A percentile compares a stretch with the other conserved stretches of the same genome.
These are phyloP conservation scores for Esperia sulphurella DNA, from an alignment of 2,888 invertebrate genomes.

Conservation along the genomic window DNA sequence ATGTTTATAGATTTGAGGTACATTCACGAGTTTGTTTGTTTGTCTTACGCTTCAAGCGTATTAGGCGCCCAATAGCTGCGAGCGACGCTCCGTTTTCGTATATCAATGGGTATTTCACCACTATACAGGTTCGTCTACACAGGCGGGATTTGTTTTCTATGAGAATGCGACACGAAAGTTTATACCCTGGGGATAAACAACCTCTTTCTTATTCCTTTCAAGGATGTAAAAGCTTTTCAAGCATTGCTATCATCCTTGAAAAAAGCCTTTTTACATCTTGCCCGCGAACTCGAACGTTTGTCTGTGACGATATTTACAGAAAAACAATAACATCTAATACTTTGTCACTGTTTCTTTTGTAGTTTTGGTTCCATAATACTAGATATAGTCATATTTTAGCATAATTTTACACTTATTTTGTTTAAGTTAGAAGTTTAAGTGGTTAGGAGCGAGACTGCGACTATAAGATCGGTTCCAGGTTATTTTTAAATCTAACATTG, in stretches of 20 bases:
- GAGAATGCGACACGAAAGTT: slow-evolving; percentile 30
- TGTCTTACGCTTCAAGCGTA: slow-evolving; percentile 13
- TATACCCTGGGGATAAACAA: slow-evolving; percentile 30
- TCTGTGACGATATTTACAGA: slow-evolving; percentile 18
- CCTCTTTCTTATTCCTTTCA: slow-evolving; percentile 34
- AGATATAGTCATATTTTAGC: neutral
- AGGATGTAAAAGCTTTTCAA: slow-evolving; percentile 33
- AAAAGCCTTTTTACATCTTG: slow-evolving; percentile 20
- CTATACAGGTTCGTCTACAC: slow-evolving; percentile 13
- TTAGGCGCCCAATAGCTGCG: slow-evolving; percentile 12
- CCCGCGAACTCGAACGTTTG: slow-evolving; percentile 15
- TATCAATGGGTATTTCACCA: slow-evolving; percentile 14
- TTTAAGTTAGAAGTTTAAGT: too few relatives aligned
- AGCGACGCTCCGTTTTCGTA: slow-evolving; percentile 10
- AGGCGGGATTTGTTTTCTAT: slow-evolving; percentile 25
- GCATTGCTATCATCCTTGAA: slow-evolving; percentile 27
- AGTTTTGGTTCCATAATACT: neutral
- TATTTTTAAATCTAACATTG: too few relatives aligned
- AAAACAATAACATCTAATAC: slow-evolving; percentile 20
- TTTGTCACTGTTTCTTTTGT: neutral
- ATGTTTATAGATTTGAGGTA: neutral
- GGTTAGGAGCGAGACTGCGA: too few relatives aligned
- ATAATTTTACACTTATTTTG: neutral
- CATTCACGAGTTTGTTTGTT: slow-evolving; percentile 8
- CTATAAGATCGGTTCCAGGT: too few relatives aligned